These are phyloP conservation scores for Andrena bucephala DNA, from an alignment of 2,888 invertebrate genomes.

Conservation along the genomic window DNA sequence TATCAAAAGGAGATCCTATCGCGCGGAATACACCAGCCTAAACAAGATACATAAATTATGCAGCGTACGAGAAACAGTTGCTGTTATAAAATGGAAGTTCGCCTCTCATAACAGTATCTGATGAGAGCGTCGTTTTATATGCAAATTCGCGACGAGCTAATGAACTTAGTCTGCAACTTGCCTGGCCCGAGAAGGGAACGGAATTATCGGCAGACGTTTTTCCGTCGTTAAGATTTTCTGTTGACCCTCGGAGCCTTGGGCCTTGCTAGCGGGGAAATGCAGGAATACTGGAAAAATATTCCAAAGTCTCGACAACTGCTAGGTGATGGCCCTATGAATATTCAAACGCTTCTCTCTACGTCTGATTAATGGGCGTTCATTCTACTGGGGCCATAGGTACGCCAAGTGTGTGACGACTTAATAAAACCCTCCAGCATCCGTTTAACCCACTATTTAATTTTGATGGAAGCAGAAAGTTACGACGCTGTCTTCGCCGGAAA, in stretches of 20 bases:
- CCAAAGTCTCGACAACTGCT: too few species aligned
- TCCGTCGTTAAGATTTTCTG: not conserved
- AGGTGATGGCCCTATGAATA: too few species aligned
- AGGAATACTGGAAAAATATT: too few species aligned
- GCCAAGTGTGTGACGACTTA: not conserved
- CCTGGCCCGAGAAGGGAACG: not conserved
- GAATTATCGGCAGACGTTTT: slow-evolving; percentile 44
- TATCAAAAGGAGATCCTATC: slow-evolving; percentile 48
- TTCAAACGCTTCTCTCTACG: too few species aligned
- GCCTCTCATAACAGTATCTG: slow-evolving; percentile 63
- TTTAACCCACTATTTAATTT: slow-evolving; percentile 26
- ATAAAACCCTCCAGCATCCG: not conserved
- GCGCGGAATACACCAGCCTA: slow-evolving; percentile 22
- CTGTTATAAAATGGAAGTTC: slow-evolving; percentile 65
- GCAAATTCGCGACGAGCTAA: slow-evolving; percentile 69
- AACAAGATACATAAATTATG: slow-evolving; percentile 64
- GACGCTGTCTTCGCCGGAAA: not conserved
- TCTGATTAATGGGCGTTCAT: too few species aligned
- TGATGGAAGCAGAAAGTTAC: slow-evolving; percentile 5
- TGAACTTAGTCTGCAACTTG: slow-evolving; percentile 63
- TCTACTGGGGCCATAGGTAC: too few species aligned
- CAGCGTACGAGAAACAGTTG: slow-evolving; percentile 54
- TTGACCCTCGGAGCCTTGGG: not conserved
- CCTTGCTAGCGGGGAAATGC: not conserved
- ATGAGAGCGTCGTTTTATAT: slow-evolving; percentile 66